These are phyloP conservation scores for Caenorhabditis sinica DNA, from an alignment of 2,888 invertebrate species.

Conservation along the genomic window DNA sequence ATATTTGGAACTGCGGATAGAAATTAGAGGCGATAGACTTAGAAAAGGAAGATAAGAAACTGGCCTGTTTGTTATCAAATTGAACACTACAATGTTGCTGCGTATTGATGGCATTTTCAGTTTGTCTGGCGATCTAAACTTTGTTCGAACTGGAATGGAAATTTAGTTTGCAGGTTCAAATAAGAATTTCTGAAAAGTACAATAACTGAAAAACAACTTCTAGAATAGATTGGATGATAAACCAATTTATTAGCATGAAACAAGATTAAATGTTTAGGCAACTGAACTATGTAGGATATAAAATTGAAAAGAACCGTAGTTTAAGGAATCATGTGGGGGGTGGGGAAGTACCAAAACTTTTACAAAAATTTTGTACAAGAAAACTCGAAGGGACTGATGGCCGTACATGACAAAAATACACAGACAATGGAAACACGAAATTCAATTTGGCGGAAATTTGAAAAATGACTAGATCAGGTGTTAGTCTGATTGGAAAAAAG, in stretches of 20 bases:
- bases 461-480: constrained; percentile 47
- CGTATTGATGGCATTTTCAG: constrained; percentile 38
- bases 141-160: neutral
- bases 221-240: neutral
- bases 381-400: constrained; percentile 20
- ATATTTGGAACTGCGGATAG: neutral
- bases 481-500: constrained; percentile 28
- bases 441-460: constrained; percentile 31
- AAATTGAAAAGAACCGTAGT: constrained; percentile 29
- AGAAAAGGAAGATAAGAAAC: constrained; percentile 35
- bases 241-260: constrained; percentile 8
- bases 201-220: neutral
- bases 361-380: constrained; percentile 28
- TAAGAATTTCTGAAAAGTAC: constrained; percentile 8
- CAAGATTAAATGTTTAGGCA: neutral
- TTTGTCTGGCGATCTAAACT: constrained; percentile 11
- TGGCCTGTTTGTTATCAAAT: constrained; percentile 49
- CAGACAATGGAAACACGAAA: constrained; percentile 42
- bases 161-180: neutral
- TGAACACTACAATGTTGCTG: constrained; percentile 53
- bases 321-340: constrained; percentile 22
- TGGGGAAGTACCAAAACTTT: constrained; percentile 9
- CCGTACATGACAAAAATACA: constrained; percentile 43
- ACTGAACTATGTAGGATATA: constrained; percentile 4
- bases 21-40: constrained; percentile 2